These are phyloP conservation scores for Bembecia ichneumoniformis DNA, from an alignment of 2,888 invertebrate species.

Conservation along the genomic window DNA sequence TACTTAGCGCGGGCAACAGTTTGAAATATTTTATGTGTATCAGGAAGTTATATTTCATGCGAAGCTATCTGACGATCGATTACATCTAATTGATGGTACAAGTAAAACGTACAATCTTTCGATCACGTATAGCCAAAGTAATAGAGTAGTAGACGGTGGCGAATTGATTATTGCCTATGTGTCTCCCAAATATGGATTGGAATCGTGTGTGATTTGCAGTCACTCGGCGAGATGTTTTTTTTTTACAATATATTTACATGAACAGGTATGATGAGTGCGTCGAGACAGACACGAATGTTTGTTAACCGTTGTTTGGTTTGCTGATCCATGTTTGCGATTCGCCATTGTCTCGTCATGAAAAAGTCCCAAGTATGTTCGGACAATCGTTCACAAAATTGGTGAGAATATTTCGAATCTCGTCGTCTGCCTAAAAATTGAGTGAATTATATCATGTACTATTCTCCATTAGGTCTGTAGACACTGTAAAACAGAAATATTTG, in stretches of 20 bases:
- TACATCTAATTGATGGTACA: slow-evolving; percentile 13
- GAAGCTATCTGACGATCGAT: slow-evolving; percentile 14
- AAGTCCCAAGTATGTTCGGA: slow-evolving; percentile 6
- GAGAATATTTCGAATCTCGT: neutral
- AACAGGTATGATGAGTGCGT: slow-evolving; percentile 22
- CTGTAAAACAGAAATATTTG: too few species aligned
- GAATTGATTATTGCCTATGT: neutral
- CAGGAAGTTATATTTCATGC: slow-evolving; percentile 19
- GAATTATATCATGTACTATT: too few species aligned
- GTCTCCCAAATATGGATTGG: neutral
- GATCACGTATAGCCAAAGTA: slow-evolving; percentile 11
- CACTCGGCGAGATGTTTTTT: slow-evolving; percentile 16
- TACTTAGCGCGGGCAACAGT: slow-evolving; percentile 1
- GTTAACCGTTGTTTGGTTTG: slow-evolving; percentile 40
- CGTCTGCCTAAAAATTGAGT: too few species aligned
- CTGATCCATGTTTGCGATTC: slow-evolving; percentile 40
- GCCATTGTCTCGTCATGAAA: slow-evolving; percentile 37
- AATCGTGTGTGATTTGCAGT: neutral
- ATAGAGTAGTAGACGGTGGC: neutral
- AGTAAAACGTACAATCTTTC: slow-evolving; percentile 13
- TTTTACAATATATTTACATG: slow-evolving; percentile 36
- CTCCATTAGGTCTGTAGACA: too few species aligned
- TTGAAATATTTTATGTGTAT: slow-evolving; percentile 10
- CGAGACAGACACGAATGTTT: slow-evolving; percentile 35
- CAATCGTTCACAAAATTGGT: neutral